Evolutionary conservation across 2,113 vertebrate species (phyloP).

Genomic region (Marmota flaviventris): DNA sequence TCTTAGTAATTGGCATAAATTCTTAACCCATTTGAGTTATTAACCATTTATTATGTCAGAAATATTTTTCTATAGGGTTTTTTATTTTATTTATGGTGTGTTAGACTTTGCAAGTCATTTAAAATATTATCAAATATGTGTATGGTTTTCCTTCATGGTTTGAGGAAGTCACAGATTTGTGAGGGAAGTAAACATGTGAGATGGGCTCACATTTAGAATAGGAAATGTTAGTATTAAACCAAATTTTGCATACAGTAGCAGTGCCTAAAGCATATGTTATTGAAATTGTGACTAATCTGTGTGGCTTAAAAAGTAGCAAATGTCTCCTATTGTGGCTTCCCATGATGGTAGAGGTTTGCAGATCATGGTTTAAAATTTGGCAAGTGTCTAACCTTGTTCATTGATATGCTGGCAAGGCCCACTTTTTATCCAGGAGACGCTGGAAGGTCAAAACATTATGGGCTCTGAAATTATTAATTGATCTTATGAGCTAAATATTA

Average conservation of each 20-base stretch:
- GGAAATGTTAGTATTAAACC: background rate
- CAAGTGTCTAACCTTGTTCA: background rate
- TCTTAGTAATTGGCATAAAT: background rate
- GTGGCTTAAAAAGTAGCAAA: constrained; percentile 17
- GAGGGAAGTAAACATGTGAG: background rate
- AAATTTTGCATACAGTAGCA: background rate
- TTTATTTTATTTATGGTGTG: background rate
- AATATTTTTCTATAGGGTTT: background rate
- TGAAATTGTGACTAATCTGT: background rate
- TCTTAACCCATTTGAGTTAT: background rate
- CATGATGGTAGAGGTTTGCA: background rate
- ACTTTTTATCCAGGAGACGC: background rate
- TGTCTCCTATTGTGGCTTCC: background rate
- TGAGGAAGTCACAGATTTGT: background rate
- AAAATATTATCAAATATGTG: background rate
- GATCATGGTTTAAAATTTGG: background rate
- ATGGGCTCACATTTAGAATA: background rate
- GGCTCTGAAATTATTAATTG: background rate
- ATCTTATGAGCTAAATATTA: background rate
- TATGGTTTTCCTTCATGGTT: background rate
- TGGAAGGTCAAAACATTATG: background rate
- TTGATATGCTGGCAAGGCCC: background rate
- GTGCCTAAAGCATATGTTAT: background rate
- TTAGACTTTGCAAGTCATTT: background rate
- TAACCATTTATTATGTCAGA: background rate